A percentile compares a stretch with the other conserved stretches of the same genome.
phyloP scores from a whole-genome alignment of 2,888 invertebrate species.

The Lithophane semibrunnea region DNA sequence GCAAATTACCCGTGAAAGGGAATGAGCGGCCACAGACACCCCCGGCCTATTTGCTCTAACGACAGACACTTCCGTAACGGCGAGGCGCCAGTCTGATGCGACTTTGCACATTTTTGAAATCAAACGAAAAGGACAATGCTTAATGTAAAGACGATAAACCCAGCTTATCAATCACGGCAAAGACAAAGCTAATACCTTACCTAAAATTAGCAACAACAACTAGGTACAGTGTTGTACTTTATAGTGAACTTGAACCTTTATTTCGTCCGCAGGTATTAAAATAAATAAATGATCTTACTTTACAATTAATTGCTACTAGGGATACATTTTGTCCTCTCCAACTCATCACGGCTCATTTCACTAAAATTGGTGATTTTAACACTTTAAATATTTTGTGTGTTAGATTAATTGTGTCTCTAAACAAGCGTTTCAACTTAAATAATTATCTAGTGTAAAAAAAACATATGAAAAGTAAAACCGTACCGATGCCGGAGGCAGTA shows the following conservation, averaged over 20 bases:
- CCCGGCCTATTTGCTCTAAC: constrained; percentile 77
- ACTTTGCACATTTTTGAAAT: constrained; percentile 43
- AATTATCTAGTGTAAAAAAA: background rate
- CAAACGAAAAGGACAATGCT: constrained; percentile 20
- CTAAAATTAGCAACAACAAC: constrained; percentile 3
- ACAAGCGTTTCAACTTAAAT: background rate
- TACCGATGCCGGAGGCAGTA: background rate
- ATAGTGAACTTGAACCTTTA: background rate
- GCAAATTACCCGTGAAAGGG: constrained; percentile 83
- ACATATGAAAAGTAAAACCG: background rate
- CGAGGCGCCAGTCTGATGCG: constrained; percentile 33
- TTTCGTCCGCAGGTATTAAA: background rate
- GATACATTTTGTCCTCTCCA: background rate
- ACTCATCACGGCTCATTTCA: background rate
- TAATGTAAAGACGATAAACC: background rate
- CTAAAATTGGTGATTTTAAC: background rate
- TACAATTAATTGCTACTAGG: background rate
- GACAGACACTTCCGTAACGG: constrained; percentile 73
- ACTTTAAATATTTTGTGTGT: background rate
- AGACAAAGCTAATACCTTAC: background rate
- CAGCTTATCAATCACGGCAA: background rate
- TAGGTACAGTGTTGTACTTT: background rate
- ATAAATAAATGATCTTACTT: background rate
- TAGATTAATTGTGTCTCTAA: background rate
- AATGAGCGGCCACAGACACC: constrained; percentile 74